phyloP scores from a whole-genome alignment of 2,888 invertebrate genomes.

The Perithous albicinctus region DNA sequence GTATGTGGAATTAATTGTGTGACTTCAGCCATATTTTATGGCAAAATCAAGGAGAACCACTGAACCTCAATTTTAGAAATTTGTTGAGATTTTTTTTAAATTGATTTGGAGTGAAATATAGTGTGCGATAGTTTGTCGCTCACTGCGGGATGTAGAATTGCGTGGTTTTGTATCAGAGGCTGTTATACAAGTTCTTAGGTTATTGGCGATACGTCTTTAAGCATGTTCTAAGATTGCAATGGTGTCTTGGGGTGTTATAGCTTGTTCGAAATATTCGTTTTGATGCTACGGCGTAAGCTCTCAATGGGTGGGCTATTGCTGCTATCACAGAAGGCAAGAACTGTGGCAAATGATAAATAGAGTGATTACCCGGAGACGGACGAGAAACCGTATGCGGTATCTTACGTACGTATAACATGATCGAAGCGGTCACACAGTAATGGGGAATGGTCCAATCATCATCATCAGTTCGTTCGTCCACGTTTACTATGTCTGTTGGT shows the following conservation, averaged over 20 bases:
- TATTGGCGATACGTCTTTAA: constrained; percentile 12
- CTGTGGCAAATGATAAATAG: constrained; percentile 81
- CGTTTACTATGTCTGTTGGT: constrained; percentile 13
- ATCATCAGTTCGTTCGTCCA: constrained; percentile 69
- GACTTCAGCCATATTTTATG: no score
- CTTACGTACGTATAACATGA: constrained; percentile 59
- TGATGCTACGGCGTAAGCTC: constrained; percentile 60
- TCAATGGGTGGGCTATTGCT: constrained; percentile 76
- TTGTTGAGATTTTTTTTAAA: no score
- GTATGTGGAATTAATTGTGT: no score
- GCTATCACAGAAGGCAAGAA: constrained; percentile 77
- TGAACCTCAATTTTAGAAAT: no score
- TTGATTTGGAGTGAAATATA: no score
- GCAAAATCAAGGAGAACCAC: no score
- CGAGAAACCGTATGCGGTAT: constrained; percentile 59
- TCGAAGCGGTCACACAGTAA: constrained; percentile 65
- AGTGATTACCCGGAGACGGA: constrained; percentile 79
- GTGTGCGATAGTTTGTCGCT: constrained; percentile 59
- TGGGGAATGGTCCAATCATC: constrained; percentile 80
- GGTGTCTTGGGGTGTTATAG: constrained; percentile 16
- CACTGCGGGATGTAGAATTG: constrained; percentile 67
- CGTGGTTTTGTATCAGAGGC: constrained; percentile 40
- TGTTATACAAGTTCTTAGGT: constrained; percentile 38
- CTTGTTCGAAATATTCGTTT: constrained; percentile 36
- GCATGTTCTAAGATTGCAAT: constrained; percentile 9